Evolutionary conservation across 2,888 invertebrate genomes (phyloP), one percentile per base, ranked within the genome.

Genomic region (Platypus cylindrus): DNA sequence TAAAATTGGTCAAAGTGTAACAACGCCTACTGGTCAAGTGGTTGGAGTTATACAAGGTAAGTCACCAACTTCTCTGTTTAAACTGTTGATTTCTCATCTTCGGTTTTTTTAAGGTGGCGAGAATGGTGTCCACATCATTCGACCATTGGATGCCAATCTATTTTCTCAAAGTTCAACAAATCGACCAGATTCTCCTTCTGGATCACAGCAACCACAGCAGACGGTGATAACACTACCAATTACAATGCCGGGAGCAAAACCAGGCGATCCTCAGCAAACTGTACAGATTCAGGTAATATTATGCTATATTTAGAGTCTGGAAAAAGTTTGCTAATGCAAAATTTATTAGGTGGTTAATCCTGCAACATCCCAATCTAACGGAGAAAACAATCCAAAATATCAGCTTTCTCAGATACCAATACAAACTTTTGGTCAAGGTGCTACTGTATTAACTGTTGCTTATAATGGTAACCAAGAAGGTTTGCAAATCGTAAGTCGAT

Each of bases 151-250:
- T 48, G 65, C 70, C 1, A 68, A 67, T 48, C 51, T 59, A 3
- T 62, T 62, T 49, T 64, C 68, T 38, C 55, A 50, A 53, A 60
- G 38, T 56, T 64, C 48, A 41, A 55, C 45, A 12, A 24, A 17
- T 11, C 3, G 33, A 13, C 56, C 45, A 2, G 32, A 32, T 3
- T 35, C 38, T 30, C 44, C 43, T 4, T 32, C 31, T 1, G 29
- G 34, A 34, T 41, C 24, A 17, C 50, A 52, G 32, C 49, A 52
- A 32, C n/a, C n/a, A n/a, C 55, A 63, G 3, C 78, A 75, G 47
- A 78, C 75, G 40, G 67, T 82, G 45, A 81, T 84, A 48, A 76
- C 82, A n/a, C 61, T 84, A 55, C 84, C 83, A 17, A 80, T 83
- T 46, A 71, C 78, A 8, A 71, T 83, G 60, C 80, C 81, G 1